These are phyloP conservation scores for Cataglyphis altisquamis DNA, from an alignment of 2,888 invertebrate species.

Conservation along the genomic window DNA sequence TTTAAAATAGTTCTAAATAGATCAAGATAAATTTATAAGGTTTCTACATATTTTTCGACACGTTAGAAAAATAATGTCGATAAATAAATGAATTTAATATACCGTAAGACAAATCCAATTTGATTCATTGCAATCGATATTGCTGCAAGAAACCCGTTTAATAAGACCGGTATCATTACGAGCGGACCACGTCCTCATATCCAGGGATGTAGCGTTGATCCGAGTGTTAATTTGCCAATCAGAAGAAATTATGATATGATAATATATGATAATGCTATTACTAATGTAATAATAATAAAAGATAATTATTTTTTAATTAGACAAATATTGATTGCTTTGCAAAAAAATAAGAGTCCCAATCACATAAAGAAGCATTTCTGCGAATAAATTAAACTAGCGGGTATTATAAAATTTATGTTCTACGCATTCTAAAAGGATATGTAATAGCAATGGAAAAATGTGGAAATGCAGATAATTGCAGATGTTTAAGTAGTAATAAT, in stretches of 20 bases:
- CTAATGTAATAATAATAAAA: neutral
- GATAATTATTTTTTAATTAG: neutral
- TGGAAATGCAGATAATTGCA: neutral
- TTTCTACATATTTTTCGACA: conserved; percentile 12
- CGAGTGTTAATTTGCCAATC: neutral
- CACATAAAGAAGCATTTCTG: neutral
- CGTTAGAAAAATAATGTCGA: neutral
- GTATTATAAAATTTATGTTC: neutral
- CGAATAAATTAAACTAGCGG: neutral
- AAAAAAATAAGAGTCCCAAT: neutral
- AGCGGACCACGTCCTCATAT: neutral
- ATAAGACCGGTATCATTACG: conserved; percentile 22
- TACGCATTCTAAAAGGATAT: neutral
- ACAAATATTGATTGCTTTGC: neutral
- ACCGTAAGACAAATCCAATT: conserved; percentile 27
- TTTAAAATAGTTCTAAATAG: neutral
- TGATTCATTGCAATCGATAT: conserved; percentile 26
- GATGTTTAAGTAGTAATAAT: neutral
- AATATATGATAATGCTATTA: neutral
- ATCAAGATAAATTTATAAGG: neutral
- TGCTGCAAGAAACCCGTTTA: conserved; percentile 9
- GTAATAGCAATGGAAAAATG: neutral
- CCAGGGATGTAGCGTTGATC: conserved; percentile 24
- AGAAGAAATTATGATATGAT: neutral
- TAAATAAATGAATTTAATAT: conserved; percentile 6